Evolutionary conservation across 2,113 vertebrate genomes (phyloP).

Genomic region (Globicephala melas): DNA sequence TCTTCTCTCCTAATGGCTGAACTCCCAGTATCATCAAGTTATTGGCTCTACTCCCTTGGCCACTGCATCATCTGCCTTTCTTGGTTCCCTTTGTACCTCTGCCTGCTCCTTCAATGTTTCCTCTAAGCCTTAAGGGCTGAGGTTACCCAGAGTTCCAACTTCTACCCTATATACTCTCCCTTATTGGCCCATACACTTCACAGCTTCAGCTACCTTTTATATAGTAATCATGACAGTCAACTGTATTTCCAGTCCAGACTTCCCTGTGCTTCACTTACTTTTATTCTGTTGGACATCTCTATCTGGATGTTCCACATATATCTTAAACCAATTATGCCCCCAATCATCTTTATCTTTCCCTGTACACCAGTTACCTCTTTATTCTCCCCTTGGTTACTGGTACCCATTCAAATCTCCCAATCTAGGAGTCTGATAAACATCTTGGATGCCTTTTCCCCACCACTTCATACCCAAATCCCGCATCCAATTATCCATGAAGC

Average conservation of each 20-base stretch:
- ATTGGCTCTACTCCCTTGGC: neutral
- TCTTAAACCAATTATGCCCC: neutral
- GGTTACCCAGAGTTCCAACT: neutral
- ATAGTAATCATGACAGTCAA: neutral
- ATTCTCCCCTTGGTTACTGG: neutral
- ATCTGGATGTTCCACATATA: neutral
- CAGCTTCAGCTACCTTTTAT: neutral
- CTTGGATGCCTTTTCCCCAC: neutral
- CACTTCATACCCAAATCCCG: neutral
- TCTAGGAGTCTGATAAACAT: neutral
- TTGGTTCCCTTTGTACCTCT: neutral
- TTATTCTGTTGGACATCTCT: neutral
- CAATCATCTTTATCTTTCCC: neutral
- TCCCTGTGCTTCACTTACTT: neutral
- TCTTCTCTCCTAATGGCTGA: neutral
- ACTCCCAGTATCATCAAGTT: neutral
- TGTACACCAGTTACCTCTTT: neutral
- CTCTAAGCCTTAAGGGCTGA: neutral
- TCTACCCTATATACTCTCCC: neutral
- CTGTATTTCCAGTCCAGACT: neutral
- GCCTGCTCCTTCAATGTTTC: neutral
- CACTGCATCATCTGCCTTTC: neutral
- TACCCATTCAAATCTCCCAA: neutral
- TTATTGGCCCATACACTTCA: neutral
- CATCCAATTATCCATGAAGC: neutral